phyloP scores from a whole-genome alignment of 2,113 vertebrate genomes.

The Gracilinanus agilis region DNA sequence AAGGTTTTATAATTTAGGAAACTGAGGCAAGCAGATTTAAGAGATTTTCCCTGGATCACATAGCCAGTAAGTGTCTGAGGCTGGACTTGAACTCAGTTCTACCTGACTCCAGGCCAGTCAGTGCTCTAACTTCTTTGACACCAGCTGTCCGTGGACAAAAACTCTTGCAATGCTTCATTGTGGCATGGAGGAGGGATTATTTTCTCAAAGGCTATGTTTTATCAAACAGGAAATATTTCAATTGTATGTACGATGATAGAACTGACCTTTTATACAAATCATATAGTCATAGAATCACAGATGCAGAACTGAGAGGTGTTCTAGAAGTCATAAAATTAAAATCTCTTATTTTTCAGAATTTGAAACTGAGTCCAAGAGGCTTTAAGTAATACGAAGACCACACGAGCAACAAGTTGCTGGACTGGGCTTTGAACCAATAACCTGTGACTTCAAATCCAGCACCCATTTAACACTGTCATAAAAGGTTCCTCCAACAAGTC shows the following conservation, averaged over 20 bases:
- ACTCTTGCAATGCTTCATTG: not conserved
- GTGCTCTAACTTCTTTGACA: not conserved
- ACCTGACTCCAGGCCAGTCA: not conserved
- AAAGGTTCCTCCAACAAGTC: not conserved
- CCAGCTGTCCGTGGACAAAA: not conserved
- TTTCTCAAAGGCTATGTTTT: not conserved
- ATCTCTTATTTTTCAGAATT: not conserved
- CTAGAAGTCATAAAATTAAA: not conserved
- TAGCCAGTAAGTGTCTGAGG: not conserved
- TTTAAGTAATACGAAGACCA: not conserved
- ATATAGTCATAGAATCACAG: not conserved
- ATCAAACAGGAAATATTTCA: not conserved
- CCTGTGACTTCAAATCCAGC: not conserved
- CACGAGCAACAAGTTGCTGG: not conserved
- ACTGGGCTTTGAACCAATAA: not conserved
- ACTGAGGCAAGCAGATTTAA: not conserved
- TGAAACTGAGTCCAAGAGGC: not conserved
- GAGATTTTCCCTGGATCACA: not conserved
- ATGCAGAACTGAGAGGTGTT: not conserved
- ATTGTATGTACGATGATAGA: not conserved
- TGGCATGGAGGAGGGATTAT: not conserved
- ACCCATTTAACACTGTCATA: not conserved
- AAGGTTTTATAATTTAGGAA: not conserved
- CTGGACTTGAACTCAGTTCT: not conserved
- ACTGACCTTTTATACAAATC: not conserved